phyloP scores from a whole-genome alignment of 2,113 vertebrate genomes.

The Ammospiza caudacuta region DNA sequence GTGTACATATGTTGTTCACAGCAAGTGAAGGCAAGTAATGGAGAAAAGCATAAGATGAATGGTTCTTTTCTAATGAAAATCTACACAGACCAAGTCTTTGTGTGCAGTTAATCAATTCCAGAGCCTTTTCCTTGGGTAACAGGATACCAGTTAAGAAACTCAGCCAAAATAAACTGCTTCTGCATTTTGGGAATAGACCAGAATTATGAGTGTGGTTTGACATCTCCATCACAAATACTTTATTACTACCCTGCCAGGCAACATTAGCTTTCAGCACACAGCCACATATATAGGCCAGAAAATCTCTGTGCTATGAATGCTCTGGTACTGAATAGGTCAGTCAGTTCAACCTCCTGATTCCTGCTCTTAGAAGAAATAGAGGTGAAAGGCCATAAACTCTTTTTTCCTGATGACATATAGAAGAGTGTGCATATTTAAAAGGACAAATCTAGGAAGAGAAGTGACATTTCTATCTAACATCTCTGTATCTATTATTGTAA shows the following conservation, averaged over 20 bases:
- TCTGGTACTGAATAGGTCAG: neutral
- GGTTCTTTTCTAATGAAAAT: neutral
- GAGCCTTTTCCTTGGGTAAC: conserved; percentile 13
- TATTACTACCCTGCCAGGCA: neutral
- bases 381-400: neutral
- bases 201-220: conserved; percentile 15
- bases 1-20: neutral
- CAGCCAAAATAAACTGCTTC: conserved; percentile 46
- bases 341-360: neutral
- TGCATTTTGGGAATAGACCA: conserved; percentile 18
- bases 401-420: neutral
- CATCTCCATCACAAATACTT: conserved; percentile 2
- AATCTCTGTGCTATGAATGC: neutral
- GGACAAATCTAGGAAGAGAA: neutral
- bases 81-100: conserved; percentile 13
- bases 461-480: neutral
- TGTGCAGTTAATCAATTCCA: conserved; percentile 47
- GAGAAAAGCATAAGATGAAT: neutral
- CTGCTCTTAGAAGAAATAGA: neutral
- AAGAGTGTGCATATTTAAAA: neutral
- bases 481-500: neutral
- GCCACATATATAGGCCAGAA: neutral
- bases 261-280: neutral
- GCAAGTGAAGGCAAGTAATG: neutral
- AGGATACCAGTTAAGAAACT: conserved; percentile 4